A percentile compares a stretch with the other conserved stretches of the same genome.
Evolutionary conservation across 1,140 invertebrate species (phyloP).

Genomic region (Glomeris maerens): DNA sequence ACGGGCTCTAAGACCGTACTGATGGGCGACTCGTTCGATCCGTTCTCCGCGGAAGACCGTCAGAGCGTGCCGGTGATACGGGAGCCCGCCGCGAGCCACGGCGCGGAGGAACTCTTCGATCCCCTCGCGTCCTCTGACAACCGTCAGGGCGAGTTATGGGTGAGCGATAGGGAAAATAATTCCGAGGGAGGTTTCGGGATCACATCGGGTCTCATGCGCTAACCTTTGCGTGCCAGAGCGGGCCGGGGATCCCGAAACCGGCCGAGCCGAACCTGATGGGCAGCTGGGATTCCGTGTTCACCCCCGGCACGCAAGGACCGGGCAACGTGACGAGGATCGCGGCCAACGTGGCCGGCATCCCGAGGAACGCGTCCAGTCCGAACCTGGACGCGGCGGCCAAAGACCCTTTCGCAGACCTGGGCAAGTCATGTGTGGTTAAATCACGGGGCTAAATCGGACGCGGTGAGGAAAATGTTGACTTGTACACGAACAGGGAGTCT

Average conservation of each 20-base stretch:
- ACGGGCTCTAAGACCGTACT: neutral
- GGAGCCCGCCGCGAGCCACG: neutral
- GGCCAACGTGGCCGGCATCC: slow-evolving; percentile 24
- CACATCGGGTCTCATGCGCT: no score
- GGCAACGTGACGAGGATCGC: neutral
- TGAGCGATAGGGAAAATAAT: no score
- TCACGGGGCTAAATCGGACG: neutral
- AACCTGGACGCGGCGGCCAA: slow-evolving; percentile 33
- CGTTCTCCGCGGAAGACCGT: neutral
- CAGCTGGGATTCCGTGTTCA: slow-evolving; percentile 22
- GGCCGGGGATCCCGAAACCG: no score
- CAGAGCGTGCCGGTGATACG: neutral
- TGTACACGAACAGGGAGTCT: no score
- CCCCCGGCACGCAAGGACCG: slow-evolving; percentile 11
- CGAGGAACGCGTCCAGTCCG: slow-evolving; percentile 42
- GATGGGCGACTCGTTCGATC: neutral
- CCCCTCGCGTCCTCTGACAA: neutral
- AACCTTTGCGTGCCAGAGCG: no score
- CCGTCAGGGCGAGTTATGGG: no score
- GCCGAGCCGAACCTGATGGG: slow-evolving; percentile 24
- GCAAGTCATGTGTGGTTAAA: slow-evolving; percentile 24
- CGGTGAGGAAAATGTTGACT: no score
- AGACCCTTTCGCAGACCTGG: slow-evolving; percentile 42
- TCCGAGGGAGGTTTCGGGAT: no score
- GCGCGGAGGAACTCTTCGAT: neutral